Evolutionary conservation across 2,888 invertebrate species (phyloP).

Genomic region (Myathropa florea): DNA sequence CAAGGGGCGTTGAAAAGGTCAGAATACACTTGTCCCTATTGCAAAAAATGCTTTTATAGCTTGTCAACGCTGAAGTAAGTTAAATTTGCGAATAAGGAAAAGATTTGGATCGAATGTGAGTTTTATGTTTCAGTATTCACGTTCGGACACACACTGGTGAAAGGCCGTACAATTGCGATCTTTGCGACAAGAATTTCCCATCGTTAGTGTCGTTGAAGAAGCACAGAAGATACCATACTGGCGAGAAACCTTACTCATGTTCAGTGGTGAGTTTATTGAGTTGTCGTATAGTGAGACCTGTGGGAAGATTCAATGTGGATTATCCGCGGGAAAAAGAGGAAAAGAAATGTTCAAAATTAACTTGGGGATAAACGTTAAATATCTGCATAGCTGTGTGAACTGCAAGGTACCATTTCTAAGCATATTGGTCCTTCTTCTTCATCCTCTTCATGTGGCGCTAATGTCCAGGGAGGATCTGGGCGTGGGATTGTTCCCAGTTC

Average conservation of each 20-base stretch:
- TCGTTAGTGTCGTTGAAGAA: constrained; percentile 89
- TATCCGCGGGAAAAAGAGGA: too few species aligned
- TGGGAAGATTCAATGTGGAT: too few species aligned
- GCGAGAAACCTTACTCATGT: constrained; percentile 86
- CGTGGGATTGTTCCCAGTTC: too few species aligned
- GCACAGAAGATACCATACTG: constrained; percentile 84
- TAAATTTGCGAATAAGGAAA: neutral
- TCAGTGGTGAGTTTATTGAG: constrained; percentile 82
- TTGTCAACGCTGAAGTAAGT: constrained; percentile 82
- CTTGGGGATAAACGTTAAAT: too few species aligned
- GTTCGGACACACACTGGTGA: constrained; percentile 86
- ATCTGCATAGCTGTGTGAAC: too few species aligned
- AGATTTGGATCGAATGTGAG: neutral
- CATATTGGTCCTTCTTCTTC: too few species aligned
- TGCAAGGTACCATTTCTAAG: too few species aligned
- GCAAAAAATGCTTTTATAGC: constrained; percentile 86
- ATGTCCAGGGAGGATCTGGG: too few species aligned
- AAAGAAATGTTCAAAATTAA: too few species aligned
- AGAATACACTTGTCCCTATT: constrained; percentile 84
- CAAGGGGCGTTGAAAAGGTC: constrained; percentile 82
- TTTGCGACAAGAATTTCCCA: constrained; percentile 86
- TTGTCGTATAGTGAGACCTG: too few species aligned
- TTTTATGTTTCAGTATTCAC: constrained; percentile 81
- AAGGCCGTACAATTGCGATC: constrained; percentile 87
- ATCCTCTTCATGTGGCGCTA: too few species aligned